Evolutionary conservation across 2,888 invertebrate species (phyloP).

Genomic region (Pseudeuparius sepicola): DNA sequence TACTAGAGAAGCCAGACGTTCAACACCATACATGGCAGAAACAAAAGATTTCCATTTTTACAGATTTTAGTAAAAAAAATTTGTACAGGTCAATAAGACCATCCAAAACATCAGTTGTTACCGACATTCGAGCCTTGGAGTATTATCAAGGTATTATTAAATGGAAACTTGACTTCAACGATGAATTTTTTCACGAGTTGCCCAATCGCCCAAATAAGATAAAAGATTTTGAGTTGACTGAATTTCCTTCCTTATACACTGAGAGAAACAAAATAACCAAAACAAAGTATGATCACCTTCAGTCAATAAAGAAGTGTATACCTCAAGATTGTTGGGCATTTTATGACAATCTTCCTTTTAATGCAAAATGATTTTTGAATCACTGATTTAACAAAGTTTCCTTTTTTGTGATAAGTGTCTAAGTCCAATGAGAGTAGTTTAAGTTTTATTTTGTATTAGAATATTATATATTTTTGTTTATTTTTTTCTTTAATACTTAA

Average conservation of each 20-base stretch:
- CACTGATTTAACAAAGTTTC: too few species aligned
- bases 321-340: conserved; percentile 13
- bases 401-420: too few species aligned
- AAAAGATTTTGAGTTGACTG: too few species aligned
- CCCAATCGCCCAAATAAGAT: conserved; percentile 11
- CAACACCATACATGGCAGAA: conserved; percentile 13
- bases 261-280: conserved; percentile 3
- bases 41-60: conserved; percentile 15
- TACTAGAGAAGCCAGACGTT: conserved; percentile 13
- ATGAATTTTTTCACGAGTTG: conserved; percentile 4
- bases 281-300: conserved; percentile 10
- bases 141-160: conserved; percentile 1
- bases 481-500: too few species aligned
- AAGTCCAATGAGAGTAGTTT: too few species aligned
- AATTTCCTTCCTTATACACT: too few species aligned
- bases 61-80: conserved; percentile 12
- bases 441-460: too few species aligned
- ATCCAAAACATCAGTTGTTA: too few species aligned
- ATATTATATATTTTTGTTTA: too few species aligned
- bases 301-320: conserved; percentile 9
- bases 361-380: too few species aligned
- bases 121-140: conserved; percentile 7
- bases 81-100: conserved; percentile 15
- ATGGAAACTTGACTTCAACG: conserved; percentile 4
- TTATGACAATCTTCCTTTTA: too few species aligned